These are phyloP conservation scores for Lynx canadensis DNA, from an alignment of 2,113 vertebrate species.

Conservation along the genomic window DNA sequence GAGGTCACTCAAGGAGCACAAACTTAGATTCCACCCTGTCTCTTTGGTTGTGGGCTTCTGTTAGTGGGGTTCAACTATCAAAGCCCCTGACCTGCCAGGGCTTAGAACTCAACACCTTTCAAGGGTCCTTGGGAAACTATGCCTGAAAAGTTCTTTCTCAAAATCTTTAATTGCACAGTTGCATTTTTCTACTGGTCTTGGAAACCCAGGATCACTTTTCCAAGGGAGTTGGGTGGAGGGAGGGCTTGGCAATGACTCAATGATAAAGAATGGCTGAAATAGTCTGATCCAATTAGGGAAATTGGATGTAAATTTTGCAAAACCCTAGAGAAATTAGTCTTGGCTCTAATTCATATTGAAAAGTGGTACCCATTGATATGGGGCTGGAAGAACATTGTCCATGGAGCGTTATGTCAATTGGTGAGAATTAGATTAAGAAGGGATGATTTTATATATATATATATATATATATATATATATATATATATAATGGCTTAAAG, in stretches of 20 bases:
- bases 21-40: background rate
- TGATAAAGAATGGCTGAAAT: background rate
- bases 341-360: background rate
- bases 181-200: background rate
- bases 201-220: background rate
- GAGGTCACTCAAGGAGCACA: background rate
- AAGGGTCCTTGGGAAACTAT: background rate
- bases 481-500: background rate
- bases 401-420: background rate
- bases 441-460: background rate
- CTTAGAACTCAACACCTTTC: background rate
- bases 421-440: background rate
- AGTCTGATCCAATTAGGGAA: background rate
- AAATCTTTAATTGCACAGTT: background rate
- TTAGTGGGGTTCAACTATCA: background rate
- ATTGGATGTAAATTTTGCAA: background rate
- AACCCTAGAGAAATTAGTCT: background rate
- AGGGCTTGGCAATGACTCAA: background rate
- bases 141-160: background rate
- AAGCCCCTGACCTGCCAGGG: background rate
- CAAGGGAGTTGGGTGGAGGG: background rate
- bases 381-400: background rate
- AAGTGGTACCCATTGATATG: background rate
- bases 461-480: too few species aligned
- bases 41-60: too few species aligned